Evolutionary conservation across 2,888 invertebrate species (phyloP).

Genomic region (Cantharis lateralis): DNA sequence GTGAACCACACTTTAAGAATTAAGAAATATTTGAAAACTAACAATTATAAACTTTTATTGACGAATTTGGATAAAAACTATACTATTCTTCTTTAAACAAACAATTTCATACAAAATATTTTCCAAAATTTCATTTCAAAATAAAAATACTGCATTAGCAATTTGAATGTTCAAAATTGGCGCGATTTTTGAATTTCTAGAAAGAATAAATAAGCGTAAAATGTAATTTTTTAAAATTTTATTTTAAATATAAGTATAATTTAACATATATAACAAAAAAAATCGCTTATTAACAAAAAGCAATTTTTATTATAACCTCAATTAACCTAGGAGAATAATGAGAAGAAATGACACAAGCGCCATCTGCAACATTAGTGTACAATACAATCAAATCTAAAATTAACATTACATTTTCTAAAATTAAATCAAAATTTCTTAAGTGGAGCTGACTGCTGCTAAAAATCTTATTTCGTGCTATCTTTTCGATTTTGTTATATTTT

Average conservation of each 20-base stretch:
- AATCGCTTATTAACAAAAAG: background rate
- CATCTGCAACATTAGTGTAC: background rate
- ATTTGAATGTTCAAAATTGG: background rate
- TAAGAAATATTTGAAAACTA: background rate
- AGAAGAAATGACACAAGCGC: background rate
- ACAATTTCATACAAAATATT: background rate
- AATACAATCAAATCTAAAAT: background rate
- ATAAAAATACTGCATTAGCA: background rate
- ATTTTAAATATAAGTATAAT: background rate
- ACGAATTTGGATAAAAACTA: background rate
- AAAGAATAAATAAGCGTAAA: background rate
- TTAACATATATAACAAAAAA: background rate
- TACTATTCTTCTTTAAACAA: background rate
- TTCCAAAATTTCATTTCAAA: background rate
- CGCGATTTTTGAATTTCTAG: background rate
- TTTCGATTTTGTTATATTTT: background rate
- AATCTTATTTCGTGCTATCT: background rate
- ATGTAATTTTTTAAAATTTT: background rate
- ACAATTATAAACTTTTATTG: background rate
- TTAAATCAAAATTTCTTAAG: background rate
- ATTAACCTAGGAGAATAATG: conserved; percentile 5
- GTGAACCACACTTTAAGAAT: background rate
- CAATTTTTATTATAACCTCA: conserved; percentile 10
- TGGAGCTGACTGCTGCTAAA: conserved; percentile 3
- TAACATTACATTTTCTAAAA: background rate